Conservation (phyloP, 1,140 invertebrate genomes). For the Drosophila pandora region DNA sequence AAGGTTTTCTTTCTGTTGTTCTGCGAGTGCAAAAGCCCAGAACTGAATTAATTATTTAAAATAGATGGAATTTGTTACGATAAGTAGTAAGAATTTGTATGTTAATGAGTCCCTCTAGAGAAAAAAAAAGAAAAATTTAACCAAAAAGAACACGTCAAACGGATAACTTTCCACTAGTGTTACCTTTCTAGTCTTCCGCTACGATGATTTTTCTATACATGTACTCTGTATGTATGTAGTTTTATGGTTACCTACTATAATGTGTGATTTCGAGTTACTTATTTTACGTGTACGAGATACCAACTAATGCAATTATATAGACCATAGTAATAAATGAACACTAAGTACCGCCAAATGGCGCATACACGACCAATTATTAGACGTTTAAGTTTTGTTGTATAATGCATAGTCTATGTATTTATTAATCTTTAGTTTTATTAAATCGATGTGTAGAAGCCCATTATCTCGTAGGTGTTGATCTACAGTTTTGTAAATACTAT, state of each 20-base stretch:
- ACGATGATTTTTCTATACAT: slow-evolving; percentile 61
- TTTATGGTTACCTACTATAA: slow-evolving; percentile 45
- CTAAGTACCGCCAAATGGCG: slow-evolving; percentile 13
- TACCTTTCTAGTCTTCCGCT: slow-evolving; percentile 78
- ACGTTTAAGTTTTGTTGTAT: slow-evolving; percentile 54
- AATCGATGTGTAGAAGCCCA: slow-evolving; percentile 23
- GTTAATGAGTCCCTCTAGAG: slow-evolving; percentile 12
- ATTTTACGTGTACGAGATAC: slow-evolving; percentile 59
- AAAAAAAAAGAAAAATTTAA: slow-evolving; percentile 17
- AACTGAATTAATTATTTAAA: slow-evolving; percentile 30
- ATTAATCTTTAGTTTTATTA: slow-evolving; percentile 15
- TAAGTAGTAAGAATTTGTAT: slow-evolving; percentile 63
- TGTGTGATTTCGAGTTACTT: slow-evolving; percentile 73
- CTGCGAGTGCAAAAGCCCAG: slow-evolving; percentile 38
- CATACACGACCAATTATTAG: slow-evolving; percentile 68
- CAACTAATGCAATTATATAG: slow-evolving; percentile 73
- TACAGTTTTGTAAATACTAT: slow-evolving; percentile 57
- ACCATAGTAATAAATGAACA: slow-evolving; percentile 15
- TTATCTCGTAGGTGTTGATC: slow-evolving; percentile 24
- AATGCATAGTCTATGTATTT: slow-evolving; percentile 27
- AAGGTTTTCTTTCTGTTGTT: slow-evolving; percentile 48
- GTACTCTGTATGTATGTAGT: slow-evolving; percentile 36
- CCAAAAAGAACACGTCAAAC: slow-evolving; percentile 46
- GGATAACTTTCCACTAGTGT: slow-evolving; percentile 80
- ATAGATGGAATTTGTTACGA: slow-evolving; percentile 48